These are phyloP conservation scores for Neria commutata DNA, from an alignment of 2,888 invertebrate genomes.

Conservation along the genomic window DNA sequence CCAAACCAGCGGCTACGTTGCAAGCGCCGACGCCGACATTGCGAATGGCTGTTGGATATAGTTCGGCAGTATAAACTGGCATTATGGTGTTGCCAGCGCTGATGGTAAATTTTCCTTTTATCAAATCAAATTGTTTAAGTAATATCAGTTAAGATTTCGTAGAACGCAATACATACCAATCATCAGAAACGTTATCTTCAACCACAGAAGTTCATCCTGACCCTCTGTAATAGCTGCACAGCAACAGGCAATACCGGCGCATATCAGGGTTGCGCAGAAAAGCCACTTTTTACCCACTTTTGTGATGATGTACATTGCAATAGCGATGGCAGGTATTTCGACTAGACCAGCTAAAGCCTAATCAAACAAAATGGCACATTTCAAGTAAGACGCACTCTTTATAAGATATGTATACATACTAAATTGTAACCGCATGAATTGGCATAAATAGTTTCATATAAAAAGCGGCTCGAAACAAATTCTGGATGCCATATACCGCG, in stretches of 20 bases:
- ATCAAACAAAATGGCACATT: too few species aligned
- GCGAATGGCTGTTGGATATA: conserved; percentile 74
- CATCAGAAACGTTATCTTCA: conserved; percentile 77
- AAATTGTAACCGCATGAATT: too few species aligned
- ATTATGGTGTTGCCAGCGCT: conserved; percentile 80
- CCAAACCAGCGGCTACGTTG: conserved; percentile 77
- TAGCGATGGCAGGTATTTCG: conserved; percentile 78
- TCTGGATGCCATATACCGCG: too few species aligned
- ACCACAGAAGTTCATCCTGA: conserved; percentile 68
- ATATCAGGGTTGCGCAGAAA: conserved; percentile 71
- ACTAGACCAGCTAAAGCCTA: conserved; percentile 74
- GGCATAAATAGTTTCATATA: too few species aligned
- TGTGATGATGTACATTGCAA: conserved; percentile 77
- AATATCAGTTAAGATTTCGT: background rate
- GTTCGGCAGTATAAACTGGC: conserved; percentile 76
- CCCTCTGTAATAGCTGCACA: conserved; percentile 66
- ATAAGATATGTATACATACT: too few species aligned
- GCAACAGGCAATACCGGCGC: conserved; percentile 75
- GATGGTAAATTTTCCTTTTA: conserved; percentile 74
- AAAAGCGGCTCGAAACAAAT: too few species aligned
- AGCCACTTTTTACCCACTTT: conserved; percentile 77
- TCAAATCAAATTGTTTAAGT: too few species aligned
- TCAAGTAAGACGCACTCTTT: too few species aligned
- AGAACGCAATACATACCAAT: conserved; percentile 64
- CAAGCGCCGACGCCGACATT: conserved; percentile 77